Evolutionary conservation across 2,113 vertebrate genomes (phyloP), one percentile per base, ranked within the genome.

Genomic region (Rissa tridactyla): DNA sequence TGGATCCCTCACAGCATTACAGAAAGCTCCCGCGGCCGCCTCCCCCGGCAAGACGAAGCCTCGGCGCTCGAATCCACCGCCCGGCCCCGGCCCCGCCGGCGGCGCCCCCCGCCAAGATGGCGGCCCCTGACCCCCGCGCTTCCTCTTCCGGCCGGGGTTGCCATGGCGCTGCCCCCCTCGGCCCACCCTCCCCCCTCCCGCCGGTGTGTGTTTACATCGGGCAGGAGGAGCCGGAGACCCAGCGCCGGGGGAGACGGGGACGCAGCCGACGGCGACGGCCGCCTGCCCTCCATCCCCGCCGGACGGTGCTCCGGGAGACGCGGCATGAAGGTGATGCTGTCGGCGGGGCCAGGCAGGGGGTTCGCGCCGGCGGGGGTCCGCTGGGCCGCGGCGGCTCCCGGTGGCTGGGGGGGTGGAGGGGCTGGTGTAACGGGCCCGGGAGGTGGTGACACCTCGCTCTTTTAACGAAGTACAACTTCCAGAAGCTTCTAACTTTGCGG

Each of bases 101-200:
- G 5, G 26, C 13, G 5, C 4, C 34, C 65, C 88, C 84, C 46
- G 3, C 16, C 62, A 96, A 96, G 15, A 96, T 96, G 96, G 93
- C 93, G 55, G 51, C 26, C 26, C 38, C 62, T 84, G 87, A 64
- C 75, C 81, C 84, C 55, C 29, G 32, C 91, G 91, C 69, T 96
- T 97, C 91, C 94, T 96, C 78, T 96, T 97, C 95, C 94, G 94
- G 96, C 89, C 82, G 82, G 85, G 71, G 96, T 97, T 96, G 89
- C 96, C 82, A 95, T 95, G 91, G 92, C 86, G 86, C 92, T 91
- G 84, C 90, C 83, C 87, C 82, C 73, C 47, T 15, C 82, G 88
- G 81, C 77, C 88, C 95, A n/a, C 60, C 95, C 89, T 75, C 70
- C 49, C 52, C 55, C 70, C 66, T 54, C 94, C 82, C 81, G 76